Percentiles rank a stretch among this genome's conserved stretches.
Conservation (phyloP, 2,888 invertebrate genomes). For the Sesamia inferens region DNA sequence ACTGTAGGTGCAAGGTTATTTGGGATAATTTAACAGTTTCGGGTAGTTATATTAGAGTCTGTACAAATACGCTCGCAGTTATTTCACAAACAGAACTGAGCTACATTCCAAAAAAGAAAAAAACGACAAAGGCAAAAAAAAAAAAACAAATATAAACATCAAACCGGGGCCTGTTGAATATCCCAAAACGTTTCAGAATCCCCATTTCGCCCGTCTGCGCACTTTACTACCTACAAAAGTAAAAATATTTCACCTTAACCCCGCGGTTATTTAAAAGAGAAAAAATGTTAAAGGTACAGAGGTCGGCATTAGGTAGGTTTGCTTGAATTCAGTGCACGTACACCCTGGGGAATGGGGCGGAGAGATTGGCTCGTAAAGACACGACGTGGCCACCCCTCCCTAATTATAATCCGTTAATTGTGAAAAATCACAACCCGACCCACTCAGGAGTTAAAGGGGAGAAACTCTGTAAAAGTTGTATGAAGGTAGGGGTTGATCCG, state of each 20-base stretch:
- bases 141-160: slow-evolving; percentile 45
- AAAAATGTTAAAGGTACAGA: slow-evolving; percentile 54
- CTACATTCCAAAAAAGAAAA: slow-evolving; percentile 21
- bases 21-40: no score
- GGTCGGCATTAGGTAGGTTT: slow-evolving; percentile 49
- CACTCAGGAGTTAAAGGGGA: slow-evolving; percentile 48
- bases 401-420: slow-evolving; percentile 84
- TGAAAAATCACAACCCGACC: slow-evolving; percentile 69
- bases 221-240: slow-evolving; percentile 56
- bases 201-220: slow-evolving; percentile 51
- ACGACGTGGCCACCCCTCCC: slow-evolving; percentile 74
- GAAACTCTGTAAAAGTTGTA: slow-evolving; percentile 45
- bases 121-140: slow-evolving; percentile 29
- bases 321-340: slow-evolving; percentile 73
- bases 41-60: no score
- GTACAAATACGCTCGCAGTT: neutral
- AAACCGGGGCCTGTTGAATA: slow-evolving; percentile 55
- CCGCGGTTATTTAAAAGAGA: slow-evolving; percentile 58
- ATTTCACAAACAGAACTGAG: slow-evolving; percentile 15
- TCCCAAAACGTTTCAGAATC: slow-evolving; percentile 53
- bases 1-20: no score
- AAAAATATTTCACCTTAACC: slow-evolving; percentile 62
- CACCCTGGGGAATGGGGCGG: slow-evolving; percentile 59
- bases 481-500: slow-evolving; percentile 37
- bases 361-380: slow-evolving; percentile 74